Evolutionary conservation across 2,797 vertebrate genomes (phyloP).

Genomic region (Kryptopterus vitreolus): DNA sequence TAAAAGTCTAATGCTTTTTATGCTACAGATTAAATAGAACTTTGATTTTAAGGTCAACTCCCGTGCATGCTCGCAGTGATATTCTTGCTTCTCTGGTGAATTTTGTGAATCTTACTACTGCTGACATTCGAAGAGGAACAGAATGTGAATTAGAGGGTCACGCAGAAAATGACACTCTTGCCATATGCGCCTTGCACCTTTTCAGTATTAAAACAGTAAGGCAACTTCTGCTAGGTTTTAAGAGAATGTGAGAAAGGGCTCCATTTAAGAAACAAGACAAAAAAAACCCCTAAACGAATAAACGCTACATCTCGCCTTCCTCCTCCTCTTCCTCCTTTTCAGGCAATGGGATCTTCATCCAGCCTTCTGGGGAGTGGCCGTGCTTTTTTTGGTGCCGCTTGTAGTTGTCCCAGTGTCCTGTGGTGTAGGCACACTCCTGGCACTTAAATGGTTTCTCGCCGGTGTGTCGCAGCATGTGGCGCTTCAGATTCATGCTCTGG

Average conservation of each 20-base stretch:
- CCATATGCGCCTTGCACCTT: slow-evolving; percentile 15
- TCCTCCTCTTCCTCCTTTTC: slow-evolving; percentile 60
- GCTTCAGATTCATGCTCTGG: slow-evolving; percentile 98
- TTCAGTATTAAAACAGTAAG: slow-evolving; percentile 40
- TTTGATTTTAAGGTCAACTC: background rate
- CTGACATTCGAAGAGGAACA: background rate
- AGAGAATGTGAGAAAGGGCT: background rate
- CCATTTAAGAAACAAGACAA: background rate
- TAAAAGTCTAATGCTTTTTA: background rate
- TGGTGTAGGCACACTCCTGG: slow-evolving; percentile 86
- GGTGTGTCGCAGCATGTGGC: slow-evolving; percentile 93
- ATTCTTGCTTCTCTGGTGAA: background rate
- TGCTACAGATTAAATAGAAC: background rate
- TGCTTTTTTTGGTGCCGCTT: slow-evolving; percentile 98
- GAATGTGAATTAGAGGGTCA: background rate
- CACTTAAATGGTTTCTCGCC: slow-evolving; percentile 93
- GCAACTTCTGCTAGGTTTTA: slow-evolving; percentile 45
- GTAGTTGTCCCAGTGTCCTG: slow-evolving; percentile 98
- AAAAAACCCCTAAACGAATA: too few species aligned
- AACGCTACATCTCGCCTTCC: slow-evolving; percentile 48
- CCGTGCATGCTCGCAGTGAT: background rate
- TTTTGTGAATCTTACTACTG: background rate
- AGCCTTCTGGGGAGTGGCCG: slow-evolving; percentile 79
- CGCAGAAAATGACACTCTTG: background rate
- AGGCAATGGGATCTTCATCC: slow-evolving; percentile 71